These are phyloP conservation scores for Apolygus lucorum DNA, from an alignment of 1,140 invertebrate species.

Conservation along the genomic window DNA sequence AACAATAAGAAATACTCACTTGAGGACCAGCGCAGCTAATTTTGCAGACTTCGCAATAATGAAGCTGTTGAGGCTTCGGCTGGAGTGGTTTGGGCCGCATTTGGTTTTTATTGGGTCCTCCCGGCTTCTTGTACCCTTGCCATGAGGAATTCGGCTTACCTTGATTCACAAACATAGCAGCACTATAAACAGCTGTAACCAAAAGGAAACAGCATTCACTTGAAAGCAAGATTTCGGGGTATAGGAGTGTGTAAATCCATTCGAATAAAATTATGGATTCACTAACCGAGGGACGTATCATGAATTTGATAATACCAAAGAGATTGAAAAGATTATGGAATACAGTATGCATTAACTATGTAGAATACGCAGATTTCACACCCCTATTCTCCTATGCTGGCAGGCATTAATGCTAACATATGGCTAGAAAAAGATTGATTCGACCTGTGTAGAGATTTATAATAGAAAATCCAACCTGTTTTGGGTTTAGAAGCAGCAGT, in stretches of 20 bases:
- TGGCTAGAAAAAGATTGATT: no score
- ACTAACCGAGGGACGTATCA: no score
- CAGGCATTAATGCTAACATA: no score
- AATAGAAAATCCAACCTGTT: constrained; percentile 22
- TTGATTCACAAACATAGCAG: constrained; percentile 37
- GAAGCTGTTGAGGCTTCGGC: constrained; percentile 81
- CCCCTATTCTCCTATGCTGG: no score
- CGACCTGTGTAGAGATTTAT: no score
- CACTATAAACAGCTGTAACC: constrained; percentile 85
- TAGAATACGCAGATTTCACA: no score
- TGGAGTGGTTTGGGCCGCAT: constrained; percentile 61
- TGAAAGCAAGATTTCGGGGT: no score
- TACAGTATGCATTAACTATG: no score
- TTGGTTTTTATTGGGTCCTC: constrained; percentile 46
- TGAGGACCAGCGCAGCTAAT: constrained; percentile 94
- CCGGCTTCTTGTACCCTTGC: constrained; percentile 63
- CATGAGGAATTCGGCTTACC: constrained; percentile 47
- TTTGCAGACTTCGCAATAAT: constrained; percentile 95
- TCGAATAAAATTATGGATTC: no score
- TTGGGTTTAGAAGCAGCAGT: constrained; percentile 30
- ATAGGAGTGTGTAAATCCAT: no score
- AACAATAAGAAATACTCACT: constrained; percentile 39
- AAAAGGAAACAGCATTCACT: constrained; percentile 55
- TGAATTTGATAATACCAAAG: no score
- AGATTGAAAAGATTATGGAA: no score